These are phyloP conservation scores for Dasysyrphus tricinctus DNA, from an alignment of 2,888 invertebrate genomes.

Conservation along the genomic window DNA sequence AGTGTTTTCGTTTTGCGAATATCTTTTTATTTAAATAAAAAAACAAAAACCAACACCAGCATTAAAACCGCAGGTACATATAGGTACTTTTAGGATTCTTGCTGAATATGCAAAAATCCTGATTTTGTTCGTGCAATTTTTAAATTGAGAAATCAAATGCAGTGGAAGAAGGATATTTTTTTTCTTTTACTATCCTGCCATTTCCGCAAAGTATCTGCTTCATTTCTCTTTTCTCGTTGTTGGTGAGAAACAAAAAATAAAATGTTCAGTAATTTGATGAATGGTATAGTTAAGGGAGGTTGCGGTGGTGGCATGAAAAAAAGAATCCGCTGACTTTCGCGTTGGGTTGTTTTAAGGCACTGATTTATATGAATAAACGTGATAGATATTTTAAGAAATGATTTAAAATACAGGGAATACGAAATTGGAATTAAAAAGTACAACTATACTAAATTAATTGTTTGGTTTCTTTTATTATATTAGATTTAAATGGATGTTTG, in stretches of 20 bases:
- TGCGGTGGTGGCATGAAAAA: not conserved
- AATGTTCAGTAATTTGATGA: constrained; percentile 21
- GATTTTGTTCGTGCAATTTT: not conserved
- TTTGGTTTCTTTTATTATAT: too few relatives aligned
- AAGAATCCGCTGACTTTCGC: not conserved
- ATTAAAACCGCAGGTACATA: constrained; percentile 10
- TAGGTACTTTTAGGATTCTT: not conserved
- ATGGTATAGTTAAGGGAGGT: not conserved
- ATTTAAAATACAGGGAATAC: too few relatives aligned
- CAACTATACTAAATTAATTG: too few relatives aligned
- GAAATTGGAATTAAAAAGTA: too few relatives aligned
- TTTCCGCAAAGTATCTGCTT: constrained; percentile 10
- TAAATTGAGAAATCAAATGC: constrained; percentile 23
- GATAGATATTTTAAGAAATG: constrained; percentile 7
- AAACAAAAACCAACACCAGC: not conserved
- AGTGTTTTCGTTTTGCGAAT: not conserved
- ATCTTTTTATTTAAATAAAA: not conserved
- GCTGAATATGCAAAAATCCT: constrained; percentile 14
- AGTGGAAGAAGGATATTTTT: constrained; percentile 7
- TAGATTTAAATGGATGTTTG: too few relatives aligned
- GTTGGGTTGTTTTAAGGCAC: not conserved
- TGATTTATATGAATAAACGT: not conserved
- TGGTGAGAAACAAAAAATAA: not conserved
- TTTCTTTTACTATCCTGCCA: constrained; percentile 1
- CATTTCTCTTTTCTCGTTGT: not conserved